Evolutionary conservation across 2,888 invertebrate species (phyloP).

Genomic region (Notodonta ziczac): DNA sequence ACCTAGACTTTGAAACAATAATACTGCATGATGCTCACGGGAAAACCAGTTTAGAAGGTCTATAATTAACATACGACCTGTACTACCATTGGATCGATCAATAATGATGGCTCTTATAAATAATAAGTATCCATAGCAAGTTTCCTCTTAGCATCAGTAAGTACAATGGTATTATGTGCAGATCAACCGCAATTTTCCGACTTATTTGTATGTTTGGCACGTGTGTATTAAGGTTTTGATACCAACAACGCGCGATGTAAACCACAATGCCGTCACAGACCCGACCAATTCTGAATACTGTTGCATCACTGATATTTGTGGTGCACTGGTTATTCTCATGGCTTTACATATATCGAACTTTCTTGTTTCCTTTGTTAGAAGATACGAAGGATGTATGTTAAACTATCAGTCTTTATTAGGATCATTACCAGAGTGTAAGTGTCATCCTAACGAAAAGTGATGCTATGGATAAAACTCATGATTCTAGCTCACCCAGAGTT

Average conservation of each 20-base stretch:
- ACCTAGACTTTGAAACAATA: too few species aligned
- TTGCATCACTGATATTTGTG: conserved; percentile 15
- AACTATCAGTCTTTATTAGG: too few species aligned
- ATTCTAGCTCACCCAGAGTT: too few species aligned
- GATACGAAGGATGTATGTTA: not conserved
- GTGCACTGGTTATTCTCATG: not conserved
- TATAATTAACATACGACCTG: not conserved
- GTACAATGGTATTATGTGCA: conserved; percentile 16
- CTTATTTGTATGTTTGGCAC: conserved; percentile 47
- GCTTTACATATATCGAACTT: not conserved
- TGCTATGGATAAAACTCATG: too few species aligned
- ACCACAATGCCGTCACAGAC: conserved; percentile 43
- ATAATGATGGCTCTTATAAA: conserved; percentile 4
- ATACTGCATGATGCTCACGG: not conserved
- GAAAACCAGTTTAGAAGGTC: not conserved
- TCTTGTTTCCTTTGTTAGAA: not conserved
- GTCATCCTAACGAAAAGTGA: too few species aligned
- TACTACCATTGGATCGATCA: not conserved
- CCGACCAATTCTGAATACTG: conserved; percentile 7
- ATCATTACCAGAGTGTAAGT: too few species aligned
- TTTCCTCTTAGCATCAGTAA: conserved; percentile 25
- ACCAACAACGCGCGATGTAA: conserved; percentile 22
- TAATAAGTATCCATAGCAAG: conserved; percentile 6
- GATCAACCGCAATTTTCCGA: conserved; percentile 41
- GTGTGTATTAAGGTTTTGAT: conserved; percentile 27